Base-by-base conservation (phyloP, 2,797 vertebrate genomes). In the Cirrhinus mrigala region DNA sequence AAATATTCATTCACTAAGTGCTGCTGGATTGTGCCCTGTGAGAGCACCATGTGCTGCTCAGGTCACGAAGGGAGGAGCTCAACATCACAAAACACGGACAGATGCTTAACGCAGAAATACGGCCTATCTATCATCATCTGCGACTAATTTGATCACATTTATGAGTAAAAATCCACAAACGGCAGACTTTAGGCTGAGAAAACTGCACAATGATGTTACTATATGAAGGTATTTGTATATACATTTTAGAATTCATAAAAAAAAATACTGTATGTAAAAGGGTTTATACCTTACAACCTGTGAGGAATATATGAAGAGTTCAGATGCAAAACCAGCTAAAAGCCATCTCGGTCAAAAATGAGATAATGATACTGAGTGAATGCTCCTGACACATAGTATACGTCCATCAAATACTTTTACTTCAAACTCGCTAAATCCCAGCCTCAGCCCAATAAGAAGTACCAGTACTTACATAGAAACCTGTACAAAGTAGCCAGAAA, bases 1-100 rank as follows among this genome's bases (percentile, higher is more conserved):
- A 97, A 98, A 98, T 97, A 98, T 98, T 98, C 94, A 98, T 97
- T 94, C 95, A 93, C 95, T 96, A 97, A 98, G 97, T 97, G 97
- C 96, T 96, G 94, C 96, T 96, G 96, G 96, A 96, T 96, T 96
- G 96, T 96, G 95, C 95, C 96, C 96, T 93, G 91, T 92, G 91
- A 94, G 92, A 94, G 92, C 94, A 96, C 96, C 97, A 97, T 97
- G 96, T 95, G 97, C 97, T 96, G 97, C 97, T 97, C 96, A 97
- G 95, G 93, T 92, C 93, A 93, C 93, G 69, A 82, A 69, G 52
- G 56, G 20, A 52, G 29, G 48, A 56, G 92, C 91, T 91, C 16
- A 4, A 29, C n/a, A 10, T 52, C 40, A 74, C 24, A 40, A 50
- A 20, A 69, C 62, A 50, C 6, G 2, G 6, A 33, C 64, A 68